Evolutionary conservation across 2,113 vertebrate species (phyloP).

Genomic region (Emydocephalus ijimae): DNA sequence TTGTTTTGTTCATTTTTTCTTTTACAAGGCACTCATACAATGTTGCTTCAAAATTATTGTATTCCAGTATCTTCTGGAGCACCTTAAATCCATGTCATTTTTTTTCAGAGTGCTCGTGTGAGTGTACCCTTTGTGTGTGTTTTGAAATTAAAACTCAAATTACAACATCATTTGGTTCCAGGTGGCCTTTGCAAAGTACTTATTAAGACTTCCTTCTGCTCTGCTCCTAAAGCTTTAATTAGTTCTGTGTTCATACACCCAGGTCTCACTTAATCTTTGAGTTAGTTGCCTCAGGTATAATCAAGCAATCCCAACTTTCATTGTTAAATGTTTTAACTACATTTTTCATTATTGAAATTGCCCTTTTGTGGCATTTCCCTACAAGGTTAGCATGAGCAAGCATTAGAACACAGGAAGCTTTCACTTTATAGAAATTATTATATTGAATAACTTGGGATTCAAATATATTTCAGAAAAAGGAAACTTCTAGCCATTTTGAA

Average conservation of each 20-base stretch:
- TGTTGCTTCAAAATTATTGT: background rate
- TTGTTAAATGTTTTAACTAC: background rate
- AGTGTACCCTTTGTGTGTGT: background rate
- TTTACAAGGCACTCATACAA: background rate
- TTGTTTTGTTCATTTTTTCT: background rate
- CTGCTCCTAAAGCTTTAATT: constrained; percentile 1
- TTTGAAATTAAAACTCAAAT: background rate
- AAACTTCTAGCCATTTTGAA: background rate
- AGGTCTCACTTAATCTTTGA: background rate
- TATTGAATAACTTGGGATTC: background rate
- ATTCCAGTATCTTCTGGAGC: background rate
- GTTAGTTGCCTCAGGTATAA: background rate
- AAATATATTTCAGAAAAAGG: background rate
- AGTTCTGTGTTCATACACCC: background rate
- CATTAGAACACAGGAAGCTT: background rate
- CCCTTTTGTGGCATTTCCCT: background rate
- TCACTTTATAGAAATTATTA: background rate
- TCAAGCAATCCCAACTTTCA: background rate
- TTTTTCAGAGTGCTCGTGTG: background rate
- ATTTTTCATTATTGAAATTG: background rate
- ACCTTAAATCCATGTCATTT: background rate
- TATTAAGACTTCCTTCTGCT: background rate
- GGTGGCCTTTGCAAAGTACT: background rate
- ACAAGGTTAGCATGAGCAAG: background rate
- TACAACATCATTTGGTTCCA: background rate